These are phyloP conservation scores for Camelus bactrianus DNA, from an alignment of 2,113 vertebrate genomes.

Conservation along the genomic window DNA sequence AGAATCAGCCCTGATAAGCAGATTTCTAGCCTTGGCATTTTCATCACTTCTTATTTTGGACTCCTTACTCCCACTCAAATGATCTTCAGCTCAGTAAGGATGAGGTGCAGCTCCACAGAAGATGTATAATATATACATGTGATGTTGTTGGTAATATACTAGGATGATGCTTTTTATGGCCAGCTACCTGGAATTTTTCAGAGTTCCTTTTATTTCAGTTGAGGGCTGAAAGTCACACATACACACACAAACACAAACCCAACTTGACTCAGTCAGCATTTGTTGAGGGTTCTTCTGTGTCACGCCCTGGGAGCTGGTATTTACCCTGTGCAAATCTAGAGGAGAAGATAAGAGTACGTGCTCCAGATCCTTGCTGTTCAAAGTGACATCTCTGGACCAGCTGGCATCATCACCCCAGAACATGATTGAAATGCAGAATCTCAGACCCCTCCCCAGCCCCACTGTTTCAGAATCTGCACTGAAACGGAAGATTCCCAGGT, in stretches of 20 bases:
- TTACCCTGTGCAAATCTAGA: background rate
- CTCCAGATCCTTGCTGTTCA: background rate
- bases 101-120: background rate
- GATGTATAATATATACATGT: accelerated
- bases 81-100: background rate
- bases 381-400: background rate
- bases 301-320: background rate
- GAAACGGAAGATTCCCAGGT: no score
- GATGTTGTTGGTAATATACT: background rate
- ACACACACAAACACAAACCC: background rate
- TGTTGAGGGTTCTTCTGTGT: background rate
- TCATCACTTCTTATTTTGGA: background rate
- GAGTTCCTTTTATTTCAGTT: background rate
- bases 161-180: background rate
- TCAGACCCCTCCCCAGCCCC: background rate
- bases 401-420: no score
- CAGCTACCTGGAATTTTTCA: background rate
- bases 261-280: background rate
- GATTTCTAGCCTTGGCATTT: background rate
- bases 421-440: background rate
- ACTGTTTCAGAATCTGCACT: background rate
- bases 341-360: no score
- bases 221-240: background rate
- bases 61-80: background rate
- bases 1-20: background rate